phyloP scores from a whole-genome alignment of 2,888 invertebrate species.

The Abrostola tripartita region DNA sequence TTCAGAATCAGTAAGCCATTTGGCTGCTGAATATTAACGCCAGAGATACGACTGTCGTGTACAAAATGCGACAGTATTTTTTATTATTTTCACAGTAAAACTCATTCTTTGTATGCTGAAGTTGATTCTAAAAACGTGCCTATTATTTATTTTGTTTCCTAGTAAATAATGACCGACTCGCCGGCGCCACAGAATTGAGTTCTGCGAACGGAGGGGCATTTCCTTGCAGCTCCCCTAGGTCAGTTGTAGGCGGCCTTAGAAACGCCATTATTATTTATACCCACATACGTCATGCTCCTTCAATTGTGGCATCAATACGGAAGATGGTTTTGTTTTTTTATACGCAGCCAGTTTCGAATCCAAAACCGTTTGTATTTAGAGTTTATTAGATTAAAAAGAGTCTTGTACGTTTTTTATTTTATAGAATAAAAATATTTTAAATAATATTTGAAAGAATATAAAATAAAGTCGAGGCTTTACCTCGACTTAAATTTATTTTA shows the following conservation, averaged over 20 bases:
- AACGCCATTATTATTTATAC: constrained; percentile 79
- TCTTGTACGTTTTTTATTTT: too few relatives aligned
- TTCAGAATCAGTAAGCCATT: constrained; percentile 1
- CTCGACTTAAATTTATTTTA: too few relatives aligned
- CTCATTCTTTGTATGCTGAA: constrained; percentile 59
- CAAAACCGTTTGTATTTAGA: not conserved
- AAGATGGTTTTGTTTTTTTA: constrained; percentile 20
- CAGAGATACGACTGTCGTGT: not conserved
- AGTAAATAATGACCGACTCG: constrained; percentile 73
- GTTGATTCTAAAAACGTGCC: constrained; percentile 71
- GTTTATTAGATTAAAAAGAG: not conserved
- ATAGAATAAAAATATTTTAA: too few relatives aligned
- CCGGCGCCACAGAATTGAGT: constrained; percentile 81
- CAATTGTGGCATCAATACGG: constrained; percentile 44
- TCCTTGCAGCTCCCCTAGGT: constrained; percentile 77
- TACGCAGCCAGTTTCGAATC: not conserved
- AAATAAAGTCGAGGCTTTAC: too few relatives aligned
- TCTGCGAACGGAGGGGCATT: constrained; percentile 79
- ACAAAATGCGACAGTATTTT: constrained; percentile 12
- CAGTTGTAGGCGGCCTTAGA: constrained; percentile 69
- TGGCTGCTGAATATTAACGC: not conserved
- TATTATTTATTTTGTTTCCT: constrained; percentile 81
- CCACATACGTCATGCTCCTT: constrained; percentile 62
- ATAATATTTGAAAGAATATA: too few relatives aligned
- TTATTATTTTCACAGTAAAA: constrained; percentile 46